phyloP scores from a whole-genome alignment of 2,888 invertebrate species.

The Emmelina monodactyla region DNA sequence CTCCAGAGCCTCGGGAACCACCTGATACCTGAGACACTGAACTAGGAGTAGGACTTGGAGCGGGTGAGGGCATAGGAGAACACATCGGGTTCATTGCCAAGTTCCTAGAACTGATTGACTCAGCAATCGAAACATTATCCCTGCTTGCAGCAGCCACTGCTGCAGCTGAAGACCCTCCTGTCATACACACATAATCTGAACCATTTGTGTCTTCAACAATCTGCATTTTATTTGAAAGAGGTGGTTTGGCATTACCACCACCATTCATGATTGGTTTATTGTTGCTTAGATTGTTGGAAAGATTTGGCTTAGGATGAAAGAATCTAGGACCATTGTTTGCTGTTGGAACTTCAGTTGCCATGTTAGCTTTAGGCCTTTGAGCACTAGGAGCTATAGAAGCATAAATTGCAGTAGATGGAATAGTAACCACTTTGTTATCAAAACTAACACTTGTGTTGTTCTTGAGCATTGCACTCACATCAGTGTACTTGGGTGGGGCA shows the following conservation, averaged over 20 bases:
- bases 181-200: constrained; percentile 86
- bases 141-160: constrained; percentile 50
- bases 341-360: constrained; percentile 64
- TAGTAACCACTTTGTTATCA: constrained; percentile 51
- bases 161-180: constrained; percentile 70
- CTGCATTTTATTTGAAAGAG: constrained; percentile 43
- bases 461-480: constrained; percentile 48
- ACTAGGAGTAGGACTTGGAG: constrained; percentile 72
- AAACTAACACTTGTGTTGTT: constrained; percentile 40
- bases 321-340: constrained; percentile 63
- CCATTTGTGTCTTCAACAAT: constrained; percentile 77
- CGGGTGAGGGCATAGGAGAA: constrained; percentile 64
- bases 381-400: constrained; percentile 63
- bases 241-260: constrained; percentile 31
- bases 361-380: constrained; percentile 59
- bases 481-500: constrained; percentile 55
- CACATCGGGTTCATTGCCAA: constrained; percentile 49
- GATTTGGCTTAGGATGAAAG: constrained; percentile 62
- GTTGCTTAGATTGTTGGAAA: constrained; percentile 62
- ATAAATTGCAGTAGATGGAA: constrained; percentile 60
- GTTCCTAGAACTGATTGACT: constrained; percentile 44
- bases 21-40: constrained; percentile 69
- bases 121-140: constrained; percentile 44
- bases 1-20: constrained; percentile 64
- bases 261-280: constrained; percentile 45